Evolutionary conservation across 2,888 invertebrate genomes (phyloP), one percentile per base, ranked within the genome.

Genomic region (Vannuccia rotundouncinata): DNA sequence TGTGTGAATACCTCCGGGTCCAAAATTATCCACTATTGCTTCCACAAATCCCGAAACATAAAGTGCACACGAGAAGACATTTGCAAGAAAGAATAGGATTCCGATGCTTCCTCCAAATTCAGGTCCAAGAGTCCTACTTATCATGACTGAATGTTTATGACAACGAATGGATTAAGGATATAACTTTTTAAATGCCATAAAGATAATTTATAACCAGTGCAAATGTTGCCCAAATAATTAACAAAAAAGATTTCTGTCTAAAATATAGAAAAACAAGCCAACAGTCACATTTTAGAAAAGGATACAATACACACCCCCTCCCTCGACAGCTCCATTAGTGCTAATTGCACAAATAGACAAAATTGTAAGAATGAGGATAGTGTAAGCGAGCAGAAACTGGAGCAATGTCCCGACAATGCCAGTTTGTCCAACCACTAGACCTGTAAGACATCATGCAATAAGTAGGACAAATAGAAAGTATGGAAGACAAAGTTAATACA

Each of bases 71-170:
- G 96, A 95, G 25, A 96, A 95, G 13, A 99, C 92, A 88, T 99
- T 99, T 0, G 99, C 99, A 85, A 98, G 91, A 89, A 97, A 99
- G 89, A 99, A 99, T 31, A 99, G 89, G 0, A 96, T 94, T 0
- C 99, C 99, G 84, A 99, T 97, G 0, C 96, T 95, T 31, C 99
- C 99, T 0, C 99, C 99, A 90, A 99, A 98, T 90, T 99, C 99
- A 0, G 98, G 95, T 27, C 99, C 99, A 76, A 99, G 89, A 0
- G 98, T 96, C 84, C 99, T 91, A 88, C 96, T 97, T 84, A 99
- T 98, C 99, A 99, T 99, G 89, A 97, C 97, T 98, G 87, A n/a
- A n/a, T n/a, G n/a, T n/a, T n/a, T n/a, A n/a, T n/a, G n/a, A n/a
- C n/a, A n/a, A n/a, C n/a, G n/a, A n/a, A n/a, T n/a, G n/a, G n/a